phyloP scores from a whole-genome alignment of 2,888 invertebrate genomes.

The Dryocosmus kuriphilus region DNA sequence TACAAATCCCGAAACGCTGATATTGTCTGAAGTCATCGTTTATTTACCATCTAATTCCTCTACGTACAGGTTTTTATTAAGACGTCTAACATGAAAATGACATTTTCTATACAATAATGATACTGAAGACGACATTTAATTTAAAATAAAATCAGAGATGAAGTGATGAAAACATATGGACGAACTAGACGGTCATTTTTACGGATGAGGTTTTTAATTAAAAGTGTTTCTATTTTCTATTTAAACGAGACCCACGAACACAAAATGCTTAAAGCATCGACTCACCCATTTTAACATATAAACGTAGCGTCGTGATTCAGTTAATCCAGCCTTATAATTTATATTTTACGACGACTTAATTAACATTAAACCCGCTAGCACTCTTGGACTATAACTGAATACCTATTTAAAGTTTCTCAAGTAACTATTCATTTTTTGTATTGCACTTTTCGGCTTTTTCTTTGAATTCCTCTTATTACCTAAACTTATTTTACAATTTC shows the following conservation, averaged over 20 bases:
- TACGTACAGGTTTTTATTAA: too few relatives aligned
- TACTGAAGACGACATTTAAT: background rate
- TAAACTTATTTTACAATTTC: background rate
- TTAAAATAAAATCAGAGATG: background rate
- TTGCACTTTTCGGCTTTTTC: background rate
- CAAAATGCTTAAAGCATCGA: background rate
- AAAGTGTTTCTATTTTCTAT: constrained; percentile 2
- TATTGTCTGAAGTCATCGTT: too few relatives aligned
- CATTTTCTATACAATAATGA: too few relatives aligned
- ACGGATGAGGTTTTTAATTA: background rate
- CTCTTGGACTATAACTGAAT: background rate
- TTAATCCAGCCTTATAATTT: constrained; percentile 9
- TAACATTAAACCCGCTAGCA: background rate
- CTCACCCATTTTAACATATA: constrained; percentile 15
- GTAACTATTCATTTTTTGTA: background rate
- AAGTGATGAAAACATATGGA: background rate
- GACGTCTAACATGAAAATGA: too few relatives aligned
- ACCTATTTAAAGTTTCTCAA: background rate
- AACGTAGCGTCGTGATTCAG: background rate
- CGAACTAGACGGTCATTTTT: background rate
- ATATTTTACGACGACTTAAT: background rate
- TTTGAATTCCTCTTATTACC: background rate
- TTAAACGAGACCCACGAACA: background rate
- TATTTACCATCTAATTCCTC: too few relatives aligned
- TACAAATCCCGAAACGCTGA: too few relatives aligned